Evolutionary conservation across 2,113 vertebrate species (phyloP).

Genomic region (Takifugu bimaculatus): DNA sequence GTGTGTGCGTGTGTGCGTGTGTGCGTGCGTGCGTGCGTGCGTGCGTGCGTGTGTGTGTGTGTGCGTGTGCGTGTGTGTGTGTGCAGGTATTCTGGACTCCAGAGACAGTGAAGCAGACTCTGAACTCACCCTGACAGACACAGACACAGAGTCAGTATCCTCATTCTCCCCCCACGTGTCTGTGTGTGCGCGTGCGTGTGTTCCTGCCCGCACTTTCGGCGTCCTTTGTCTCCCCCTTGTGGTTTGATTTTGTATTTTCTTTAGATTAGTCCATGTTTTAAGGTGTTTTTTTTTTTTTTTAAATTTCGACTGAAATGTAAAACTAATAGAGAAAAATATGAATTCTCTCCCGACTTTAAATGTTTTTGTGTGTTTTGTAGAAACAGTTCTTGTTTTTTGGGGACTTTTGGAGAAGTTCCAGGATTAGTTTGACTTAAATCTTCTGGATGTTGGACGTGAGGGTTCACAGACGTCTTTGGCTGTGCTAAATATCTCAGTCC

Average conservation of each 20-base stretch:
- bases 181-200: not conserved
- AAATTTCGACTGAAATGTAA: too few species aligned
- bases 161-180: not conserved
- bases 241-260: not conserved
- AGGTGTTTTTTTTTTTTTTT: too few species aligned
- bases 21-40: constrained; percentile 1
- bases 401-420: too few species aligned
- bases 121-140: constrained; percentile 70
- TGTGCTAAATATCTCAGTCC: not conserved
- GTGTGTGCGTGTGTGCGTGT: constrained; percentile 10
- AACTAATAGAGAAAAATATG: not conserved
- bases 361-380: not conserved
- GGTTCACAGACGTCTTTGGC: too few species aligned
- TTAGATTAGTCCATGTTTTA: too few species aligned
- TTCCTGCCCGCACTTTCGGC: not conserved
- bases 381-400: too few species aligned
- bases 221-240: constrained; percentile 37
- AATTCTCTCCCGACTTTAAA: not conserved
- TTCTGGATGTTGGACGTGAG: too few species aligned
- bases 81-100: constrained; percentile 24
- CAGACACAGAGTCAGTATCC: constrained; percentile 72
- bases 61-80: constrained; percentile 12
- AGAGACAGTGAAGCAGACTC: constrained; percentile 64
- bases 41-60: not conserved
- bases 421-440: too few species aligned